These are phyloP conservation scores for Ambastaia sidthimunki DNA, from an alignment of 2,797 vertebrate species.

Conservation along the genomic window DNA sequence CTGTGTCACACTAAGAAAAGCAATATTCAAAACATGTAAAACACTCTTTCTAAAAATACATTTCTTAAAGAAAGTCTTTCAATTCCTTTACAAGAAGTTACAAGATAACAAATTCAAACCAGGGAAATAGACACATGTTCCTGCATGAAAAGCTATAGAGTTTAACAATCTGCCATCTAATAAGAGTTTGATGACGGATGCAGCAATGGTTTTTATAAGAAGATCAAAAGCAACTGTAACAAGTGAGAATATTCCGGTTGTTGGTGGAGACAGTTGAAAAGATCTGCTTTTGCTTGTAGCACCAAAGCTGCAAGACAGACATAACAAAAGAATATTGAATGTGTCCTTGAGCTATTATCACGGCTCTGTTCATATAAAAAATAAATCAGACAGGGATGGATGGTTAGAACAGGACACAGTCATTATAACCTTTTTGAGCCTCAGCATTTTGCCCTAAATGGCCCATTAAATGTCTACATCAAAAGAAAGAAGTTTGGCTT, in stretches of 20 bases:
- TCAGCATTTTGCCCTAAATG: neutral
- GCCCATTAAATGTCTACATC: conserved; percentile 1
- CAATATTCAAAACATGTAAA: conserved; percentile 53
- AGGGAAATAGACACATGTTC: conserved; percentile 28
- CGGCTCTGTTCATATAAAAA: neutral
- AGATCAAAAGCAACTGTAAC: conserved; percentile 43
- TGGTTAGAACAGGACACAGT: neutral
- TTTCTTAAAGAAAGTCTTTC: conserved; percentile 43
- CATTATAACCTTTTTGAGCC: neutral
- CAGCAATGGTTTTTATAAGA: conserved; percentile 6
- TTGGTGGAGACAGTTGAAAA: conserved; percentile 22
- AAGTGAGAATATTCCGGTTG: conserved; percentile 18
- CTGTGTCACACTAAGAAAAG: no score
- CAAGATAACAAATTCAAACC: conserved; percentile 32
- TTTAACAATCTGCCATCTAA: conserved; percentile 31
- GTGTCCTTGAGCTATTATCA: conserved; percentile 20
- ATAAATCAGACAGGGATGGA: conserved; percentile 2
- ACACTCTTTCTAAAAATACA: conserved; percentile 48
- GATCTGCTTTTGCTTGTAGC: neutral
- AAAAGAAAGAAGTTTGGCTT: neutral
- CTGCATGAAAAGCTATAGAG: conserved; percentile 18
- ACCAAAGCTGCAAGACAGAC: neutral
- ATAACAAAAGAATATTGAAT: conserved; percentile 14
- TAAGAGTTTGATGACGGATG: conserved; percentile 34
- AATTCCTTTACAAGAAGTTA: conserved; percentile 33